phyloP scores from a whole-genome alignment of 2,113 vertebrate species.

The Charina bottae region DNA sequence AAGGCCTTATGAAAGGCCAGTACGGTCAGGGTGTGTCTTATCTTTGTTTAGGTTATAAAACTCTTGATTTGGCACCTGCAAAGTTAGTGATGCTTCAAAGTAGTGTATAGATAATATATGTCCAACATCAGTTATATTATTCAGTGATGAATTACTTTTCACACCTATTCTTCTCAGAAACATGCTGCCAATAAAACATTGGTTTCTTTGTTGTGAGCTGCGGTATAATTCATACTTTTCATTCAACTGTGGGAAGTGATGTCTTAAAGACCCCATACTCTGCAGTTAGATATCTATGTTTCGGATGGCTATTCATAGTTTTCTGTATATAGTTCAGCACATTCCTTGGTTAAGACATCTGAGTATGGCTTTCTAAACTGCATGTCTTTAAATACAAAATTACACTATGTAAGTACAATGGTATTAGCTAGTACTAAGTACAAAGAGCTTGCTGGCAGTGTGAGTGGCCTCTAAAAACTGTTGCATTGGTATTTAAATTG shows the following conservation, averaged over 20 bases:
- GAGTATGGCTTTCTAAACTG: background rate
- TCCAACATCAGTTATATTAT: background rate
- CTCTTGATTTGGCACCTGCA: slow-evolving; percentile 32
- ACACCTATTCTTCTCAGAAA: slow-evolving; percentile 14
- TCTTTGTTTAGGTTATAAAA: too few relatives aligned
- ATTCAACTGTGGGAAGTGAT: background rate
- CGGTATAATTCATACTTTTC: fast-evolving
- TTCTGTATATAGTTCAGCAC: background rate
- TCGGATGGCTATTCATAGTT: background rate
- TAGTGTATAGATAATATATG: slow-evolving; percentile 45
- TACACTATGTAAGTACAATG: background rate
- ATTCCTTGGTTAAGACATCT: background rate
- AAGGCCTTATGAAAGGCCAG: too few relatives aligned
- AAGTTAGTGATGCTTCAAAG: background rate
- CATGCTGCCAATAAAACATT: background rate
- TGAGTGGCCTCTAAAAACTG: too few relatives aligned
- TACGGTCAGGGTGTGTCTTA: too few relatives aligned
- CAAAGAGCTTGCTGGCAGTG: background rate
- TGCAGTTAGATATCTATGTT: background rate
- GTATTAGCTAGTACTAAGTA: background rate
- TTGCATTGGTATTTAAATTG: background rate
- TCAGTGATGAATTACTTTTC: slow-evolving; percentile 17
- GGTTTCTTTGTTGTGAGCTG: background rate
- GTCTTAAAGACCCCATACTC: background rate
- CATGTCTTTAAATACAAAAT: background rate